Evolutionary conservation across 1,140 invertebrate genomes (phyloP).

Genomic region (Thaumetopoea pityocampa): DNA sequence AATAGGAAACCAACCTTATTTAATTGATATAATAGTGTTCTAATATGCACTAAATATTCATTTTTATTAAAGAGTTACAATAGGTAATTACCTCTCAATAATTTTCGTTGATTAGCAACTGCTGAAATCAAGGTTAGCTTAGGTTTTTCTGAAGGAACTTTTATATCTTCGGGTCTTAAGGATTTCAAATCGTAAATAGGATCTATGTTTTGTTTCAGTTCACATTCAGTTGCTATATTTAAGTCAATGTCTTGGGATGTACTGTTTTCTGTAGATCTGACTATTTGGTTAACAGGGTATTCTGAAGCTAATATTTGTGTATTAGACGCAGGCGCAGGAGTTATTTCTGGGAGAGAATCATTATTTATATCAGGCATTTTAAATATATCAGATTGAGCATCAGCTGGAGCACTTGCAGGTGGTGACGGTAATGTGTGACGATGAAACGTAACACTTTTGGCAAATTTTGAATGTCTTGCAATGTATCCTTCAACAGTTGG

Average conservation of each 20-base stretch:
- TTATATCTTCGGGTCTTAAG: slow-evolving; percentile 68
- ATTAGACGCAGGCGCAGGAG: slow-evolving; percentile 21
- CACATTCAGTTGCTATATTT: slow-evolving; percentile 40
- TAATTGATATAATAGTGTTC: not conserved
- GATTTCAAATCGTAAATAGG: slow-evolving; percentile 50
- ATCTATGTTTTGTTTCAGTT: slow-evolving; percentile 41
- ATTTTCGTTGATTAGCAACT: slow-evolving; percentile 68
- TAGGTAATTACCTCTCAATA: slow-evolving; percentile 57
- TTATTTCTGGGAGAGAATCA: slow-evolving; percentile 25
- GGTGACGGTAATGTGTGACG: slow-evolving; percentile 88
- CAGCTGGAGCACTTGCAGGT: slow-evolving; percentile 76
- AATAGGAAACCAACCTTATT: slow-evolving; percentile 10
- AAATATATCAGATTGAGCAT: slow-evolving; percentile 47
- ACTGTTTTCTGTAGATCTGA: slow-evolving; percentile 24
- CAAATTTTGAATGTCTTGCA: slow-evolving; percentile 89
- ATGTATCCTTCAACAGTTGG: slow-evolving; percentile 91
- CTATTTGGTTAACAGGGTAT: slow-evolving; percentile 31
- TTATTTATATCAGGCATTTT: slow-evolving; percentile 38
- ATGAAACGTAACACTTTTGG: slow-evolving; percentile 93
- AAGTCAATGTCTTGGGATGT: slow-evolving; percentile 28
- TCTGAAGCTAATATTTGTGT: slow-evolving; percentile 13
- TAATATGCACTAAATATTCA: slow-evolving; percentile 1
- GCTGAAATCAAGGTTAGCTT: slow-evolving; percentile 68
- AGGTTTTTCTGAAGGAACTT: slow-evolving; percentile 67
- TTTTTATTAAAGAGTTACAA: slow-evolving; percentile 4